These are phyloP conservation scores for Laupala kohalensis DNA, from an alignment of 1,140 invertebrate genomes.

Conservation along the genomic window DNA sequence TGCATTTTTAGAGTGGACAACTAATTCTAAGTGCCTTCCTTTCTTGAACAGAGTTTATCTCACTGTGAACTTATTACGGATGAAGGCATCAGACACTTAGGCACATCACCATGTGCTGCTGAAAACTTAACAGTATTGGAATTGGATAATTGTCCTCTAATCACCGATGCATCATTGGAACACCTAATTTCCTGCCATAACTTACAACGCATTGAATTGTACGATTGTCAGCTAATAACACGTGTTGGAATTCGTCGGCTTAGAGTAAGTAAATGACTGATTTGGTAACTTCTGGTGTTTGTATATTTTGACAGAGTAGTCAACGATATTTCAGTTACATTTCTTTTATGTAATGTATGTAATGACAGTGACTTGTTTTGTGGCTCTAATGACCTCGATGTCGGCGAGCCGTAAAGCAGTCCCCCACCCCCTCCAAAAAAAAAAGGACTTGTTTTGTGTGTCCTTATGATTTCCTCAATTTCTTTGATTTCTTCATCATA, in stretches of 20 bases:
- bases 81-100: constrained; percentile 89
- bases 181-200: constrained; percentile 89
- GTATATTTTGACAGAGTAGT: too few relatives aligned
- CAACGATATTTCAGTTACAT: too few relatives aligned
- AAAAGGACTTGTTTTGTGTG: too few relatives aligned
- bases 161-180: constrained; percentile 95
- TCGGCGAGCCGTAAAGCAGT: too few relatives aligned
- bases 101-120: constrained; percentile 78
- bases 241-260: constrained; percentile 89
- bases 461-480: too few relatives aligned
- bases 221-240: constrained; percentile 97
- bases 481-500: too few relatives aligned
- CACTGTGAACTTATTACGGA: constrained; percentile 98
- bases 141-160: constrained; percentile 95
- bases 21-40: background rate
- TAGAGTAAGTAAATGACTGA: constrained; percentile 65
- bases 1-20: too few relatives aligned
- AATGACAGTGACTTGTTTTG: too few relatives aligned
- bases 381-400: too few relatives aligned
- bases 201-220: constrained; percentile 91
- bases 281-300: too few relatives aligned
- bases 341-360: too few relatives aligned
- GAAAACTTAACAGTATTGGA: constrained; percentile 87
- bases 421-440: too few relatives aligned
- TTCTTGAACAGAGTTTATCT: constrained; percentile 68